These are phyloP conservation scores for Euura lappo DNA, from an alignment of 1,140 invertebrate species.

Conservation along the genomic window DNA sequence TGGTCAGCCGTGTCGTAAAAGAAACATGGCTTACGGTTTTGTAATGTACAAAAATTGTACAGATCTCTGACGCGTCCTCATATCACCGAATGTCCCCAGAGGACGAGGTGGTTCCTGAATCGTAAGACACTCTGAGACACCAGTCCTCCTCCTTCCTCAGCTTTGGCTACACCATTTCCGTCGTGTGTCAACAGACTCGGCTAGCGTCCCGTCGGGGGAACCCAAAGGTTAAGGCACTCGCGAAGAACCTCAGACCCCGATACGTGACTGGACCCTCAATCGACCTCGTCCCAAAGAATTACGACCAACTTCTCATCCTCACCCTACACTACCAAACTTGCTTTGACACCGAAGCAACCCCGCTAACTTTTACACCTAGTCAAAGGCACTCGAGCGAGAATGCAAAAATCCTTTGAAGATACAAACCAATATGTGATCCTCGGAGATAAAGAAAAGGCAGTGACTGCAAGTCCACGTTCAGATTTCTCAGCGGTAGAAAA, in stretches of 20 bases:
- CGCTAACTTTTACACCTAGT: constrained; percentile 24
- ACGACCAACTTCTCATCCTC: constrained; percentile 38
- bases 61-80: not conserved
- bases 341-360: constrained; percentile 37
- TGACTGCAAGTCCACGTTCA: too few species aligned
- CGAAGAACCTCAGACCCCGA: constrained; percentile 43
- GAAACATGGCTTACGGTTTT: too few species aligned
- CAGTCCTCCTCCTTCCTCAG: not conserved
- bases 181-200: constrained; percentile 6
- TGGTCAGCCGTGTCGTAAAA: too few species aligned
- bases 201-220: constrained; percentile 20
- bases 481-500: too few species aligned
- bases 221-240: constrained; percentile 53
- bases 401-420: not conserved
- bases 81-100: not conserved
- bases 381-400: constrained; percentile 25
- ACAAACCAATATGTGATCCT: too few species aligned
- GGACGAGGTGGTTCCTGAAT: not conserved
- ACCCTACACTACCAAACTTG: constrained; percentile 17
- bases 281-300: constrained; percentile 42
- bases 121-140: not conserved
- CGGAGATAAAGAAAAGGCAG: too few species aligned
- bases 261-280: constrained; percentile 53
- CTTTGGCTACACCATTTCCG: not conserved
- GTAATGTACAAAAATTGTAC: not conserved